These are phyloP conservation scores for Indri indri DNA, from an alignment of 2,113 vertebrate species.

Conservation along the genomic window DNA sequence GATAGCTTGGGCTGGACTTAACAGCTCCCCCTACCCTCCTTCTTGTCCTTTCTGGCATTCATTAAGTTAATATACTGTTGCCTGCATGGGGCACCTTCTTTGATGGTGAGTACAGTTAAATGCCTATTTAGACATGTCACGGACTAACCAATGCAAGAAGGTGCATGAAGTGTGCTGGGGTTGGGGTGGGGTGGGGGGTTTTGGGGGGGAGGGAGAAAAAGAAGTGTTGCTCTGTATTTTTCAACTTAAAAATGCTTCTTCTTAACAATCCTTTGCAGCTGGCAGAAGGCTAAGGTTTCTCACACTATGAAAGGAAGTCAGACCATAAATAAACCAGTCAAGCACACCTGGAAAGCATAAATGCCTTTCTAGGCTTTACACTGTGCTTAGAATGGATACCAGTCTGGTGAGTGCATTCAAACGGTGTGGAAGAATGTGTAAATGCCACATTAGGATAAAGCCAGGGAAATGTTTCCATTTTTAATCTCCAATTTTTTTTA, in stretches of 20 bases:
- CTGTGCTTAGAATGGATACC: slow-evolving; percentile 67
- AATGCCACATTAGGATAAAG: slow-evolving; percentile 51
- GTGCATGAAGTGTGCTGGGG: slow-evolving; percentile 65
- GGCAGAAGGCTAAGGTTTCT: slow-evolving; percentile 85
- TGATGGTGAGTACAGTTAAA: slow-evolving; percentile 66
- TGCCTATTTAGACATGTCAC: slow-evolving; percentile 74
- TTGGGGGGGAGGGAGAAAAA: background rate
- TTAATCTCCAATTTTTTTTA: slow-evolving; percentile 67
- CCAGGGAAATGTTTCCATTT: background rate
- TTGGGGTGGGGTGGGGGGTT: background rate
- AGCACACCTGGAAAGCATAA: slow-evolving; percentile 88
- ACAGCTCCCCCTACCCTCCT: slow-evolving; percentile 52
- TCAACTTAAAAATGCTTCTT: slow-evolving; percentile 74
- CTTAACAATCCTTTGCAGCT: slow-evolving; percentile 84
- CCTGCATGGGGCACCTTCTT: slow-evolving; percentile 62
- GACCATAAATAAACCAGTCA: slow-evolving; percentile 84
- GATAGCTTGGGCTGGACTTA: slow-evolving; percentile 47
- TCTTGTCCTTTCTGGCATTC: slow-evolving; percentile 68
- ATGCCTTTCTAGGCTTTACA: slow-evolving; percentile 75
- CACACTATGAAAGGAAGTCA: slow-evolving; percentile 79
- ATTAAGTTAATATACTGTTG: slow-evolving; percentile 66
- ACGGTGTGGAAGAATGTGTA: slow-evolving; percentile 57
- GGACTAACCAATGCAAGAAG: slow-evolving; percentile 70
- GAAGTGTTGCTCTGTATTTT: slow-evolving; percentile 74
- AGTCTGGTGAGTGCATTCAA: slow-evolving; percentile 33